phyloP scores from a whole-genome alignment of 2,113 vertebrate genomes.

The Equus quagga region DNA sequence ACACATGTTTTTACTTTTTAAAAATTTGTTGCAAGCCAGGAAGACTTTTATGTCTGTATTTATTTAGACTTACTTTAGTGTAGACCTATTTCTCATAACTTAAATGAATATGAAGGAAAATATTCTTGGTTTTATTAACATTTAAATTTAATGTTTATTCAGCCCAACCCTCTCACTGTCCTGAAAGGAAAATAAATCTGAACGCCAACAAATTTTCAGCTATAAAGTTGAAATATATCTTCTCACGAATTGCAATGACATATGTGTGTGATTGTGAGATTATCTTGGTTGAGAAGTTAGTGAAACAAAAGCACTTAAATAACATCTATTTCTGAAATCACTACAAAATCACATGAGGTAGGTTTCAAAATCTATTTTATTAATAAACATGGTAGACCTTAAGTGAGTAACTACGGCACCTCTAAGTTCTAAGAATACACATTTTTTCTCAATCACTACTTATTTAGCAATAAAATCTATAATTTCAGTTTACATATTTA shows the following conservation, averaged over 20 bases:
- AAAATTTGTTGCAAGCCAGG: background rate
- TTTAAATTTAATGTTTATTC: constrained; percentile 3
- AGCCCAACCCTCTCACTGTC: background rate
- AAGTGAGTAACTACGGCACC: background rate
- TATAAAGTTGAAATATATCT: background rate
- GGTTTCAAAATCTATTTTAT: background rate
- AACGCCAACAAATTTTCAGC: background rate
- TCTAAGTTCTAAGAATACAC: background rate
- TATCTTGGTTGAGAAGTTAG: background rate
- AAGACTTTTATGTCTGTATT: background rate
- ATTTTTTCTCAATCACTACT: background rate
- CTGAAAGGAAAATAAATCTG: background rate
- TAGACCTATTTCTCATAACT: background rate
- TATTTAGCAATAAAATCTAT: background rate
- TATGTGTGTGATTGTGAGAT: background rate
- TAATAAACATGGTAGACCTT: background rate
- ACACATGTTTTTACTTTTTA: background rate
- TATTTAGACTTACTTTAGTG: background rate
- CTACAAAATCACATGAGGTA: background rate
- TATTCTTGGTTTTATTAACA: background rate
- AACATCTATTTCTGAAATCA: background rate
- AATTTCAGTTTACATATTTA: background rate
- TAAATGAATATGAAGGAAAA: background rate
- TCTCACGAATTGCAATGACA: background rate
- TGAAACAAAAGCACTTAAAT: background rate